Evolutionary conservation across 1,140 invertebrate genomes (phyloP).

Genomic region (Akabosia matsudoensis): DNA sequence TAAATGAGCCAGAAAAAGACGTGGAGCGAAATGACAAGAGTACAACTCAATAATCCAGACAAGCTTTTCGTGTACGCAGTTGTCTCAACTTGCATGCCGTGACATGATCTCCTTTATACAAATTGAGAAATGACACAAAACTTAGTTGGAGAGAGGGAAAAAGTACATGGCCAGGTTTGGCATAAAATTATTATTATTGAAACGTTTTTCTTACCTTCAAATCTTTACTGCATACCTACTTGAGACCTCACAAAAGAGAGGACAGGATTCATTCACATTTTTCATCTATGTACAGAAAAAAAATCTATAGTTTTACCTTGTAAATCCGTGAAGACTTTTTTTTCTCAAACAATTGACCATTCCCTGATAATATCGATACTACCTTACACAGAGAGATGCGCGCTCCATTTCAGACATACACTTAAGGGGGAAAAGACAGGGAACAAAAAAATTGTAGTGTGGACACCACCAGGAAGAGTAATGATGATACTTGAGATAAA

Average conservation of each 20-base stretch:
- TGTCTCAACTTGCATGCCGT: too few species aligned
- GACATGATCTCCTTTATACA: too few species aligned
- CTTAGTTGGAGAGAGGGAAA: too few species aligned
- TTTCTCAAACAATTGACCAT: background rate
- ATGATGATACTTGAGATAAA: too few species aligned
- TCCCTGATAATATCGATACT: background rate
- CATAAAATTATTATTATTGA: background rate
- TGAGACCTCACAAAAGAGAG: background rate
- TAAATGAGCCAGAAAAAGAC: background rate
- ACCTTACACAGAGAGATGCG: background rate
- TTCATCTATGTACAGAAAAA: background rate
- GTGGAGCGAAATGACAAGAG: too few species aligned
- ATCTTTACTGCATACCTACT: background rate
- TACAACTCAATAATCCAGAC: slow-evolving; percentile 2
- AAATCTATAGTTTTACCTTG: too few species aligned
- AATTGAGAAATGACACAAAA: too few species aligned
- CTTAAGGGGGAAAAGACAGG: background rate
- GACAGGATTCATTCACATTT: slow-evolving; percentile 13
- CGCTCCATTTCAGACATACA: background rate
- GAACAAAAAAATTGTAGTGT: background rate
- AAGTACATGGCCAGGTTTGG: too few species aligned
- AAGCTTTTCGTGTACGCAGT: background rate
- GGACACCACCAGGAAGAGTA: too few species aligned
- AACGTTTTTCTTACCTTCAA: background rate
- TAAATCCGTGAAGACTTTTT: background rate